Percentiles rank a stretch among this genome's conserved stretches.
phyloP scores from a whole-genome alignment of 1,140 invertebrate genomes.

The Meteorus sp. region DNA sequence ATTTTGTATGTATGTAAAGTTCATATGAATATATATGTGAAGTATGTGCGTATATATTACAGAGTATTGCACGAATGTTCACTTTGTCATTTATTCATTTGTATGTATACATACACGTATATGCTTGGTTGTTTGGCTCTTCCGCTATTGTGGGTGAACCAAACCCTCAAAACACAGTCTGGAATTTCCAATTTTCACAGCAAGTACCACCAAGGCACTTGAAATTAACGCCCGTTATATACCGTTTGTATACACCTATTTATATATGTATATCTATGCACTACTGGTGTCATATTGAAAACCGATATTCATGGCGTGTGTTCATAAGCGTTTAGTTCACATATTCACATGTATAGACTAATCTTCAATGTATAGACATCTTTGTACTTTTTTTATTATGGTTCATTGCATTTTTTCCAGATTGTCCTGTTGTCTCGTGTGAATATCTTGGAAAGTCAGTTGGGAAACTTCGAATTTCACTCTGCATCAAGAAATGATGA shows the following conservation, averaged over 20 bases:
- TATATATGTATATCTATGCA: not conserved
- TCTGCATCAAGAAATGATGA: too few relatives aligned
- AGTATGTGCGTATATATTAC: too few relatives aligned
- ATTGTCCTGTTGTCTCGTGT: too few relatives aligned
- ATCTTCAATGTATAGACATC: not conserved
- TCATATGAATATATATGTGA: too few relatives aligned
- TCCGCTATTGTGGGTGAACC: not conserved
- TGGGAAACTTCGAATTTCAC: too few relatives aligned
- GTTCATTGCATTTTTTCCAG: too few relatives aligned
- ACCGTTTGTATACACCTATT: not conserved
- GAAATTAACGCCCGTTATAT: constrained; percentile 13
- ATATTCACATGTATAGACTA: not conserved
- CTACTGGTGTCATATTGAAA: constrained; percentile 8
- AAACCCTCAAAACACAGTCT: not conserved
- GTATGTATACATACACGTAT: too few relatives aligned
- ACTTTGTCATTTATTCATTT: too few relatives aligned
- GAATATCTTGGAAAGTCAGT: too few relatives aligned
- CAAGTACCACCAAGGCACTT: not conserved
- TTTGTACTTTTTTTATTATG: not conserved
- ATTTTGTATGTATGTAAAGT: too few relatives aligned
- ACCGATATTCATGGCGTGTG: not conserved
- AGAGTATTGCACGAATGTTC: too few relatives aligned
- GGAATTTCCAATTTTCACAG: constrained; percentile 9
- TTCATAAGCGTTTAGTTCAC: not conserved
- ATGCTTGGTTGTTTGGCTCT: not conserved